These are phyloP conservation scores for Ylistrum balloti DNA, from an alignment of 1,140 invertebrate genomes.

Conservation along the genomic window DNA sequence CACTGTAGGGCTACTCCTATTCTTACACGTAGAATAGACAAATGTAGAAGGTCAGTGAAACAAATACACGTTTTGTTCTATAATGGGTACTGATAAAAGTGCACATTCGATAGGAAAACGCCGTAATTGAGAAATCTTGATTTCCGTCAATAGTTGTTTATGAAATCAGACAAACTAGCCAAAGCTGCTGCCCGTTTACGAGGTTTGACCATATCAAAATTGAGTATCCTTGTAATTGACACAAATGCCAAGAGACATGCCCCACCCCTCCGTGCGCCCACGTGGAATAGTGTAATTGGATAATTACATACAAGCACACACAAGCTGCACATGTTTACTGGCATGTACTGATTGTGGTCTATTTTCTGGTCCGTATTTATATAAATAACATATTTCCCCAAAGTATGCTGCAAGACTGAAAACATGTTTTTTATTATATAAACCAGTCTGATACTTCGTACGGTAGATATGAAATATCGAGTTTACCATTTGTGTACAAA, in stretches of 20 bases:
- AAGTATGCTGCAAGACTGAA: neutral
- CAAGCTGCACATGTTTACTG: conserved; percentile 12
- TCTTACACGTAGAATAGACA: neutral
- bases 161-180: too few species aligned
- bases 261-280: neutral
- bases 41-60: too few species aligned
- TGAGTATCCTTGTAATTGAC: neutral
- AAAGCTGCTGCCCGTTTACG: neutral
- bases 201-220: neutral
- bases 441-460: neutral
- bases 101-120: too few species aligned
- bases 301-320: neutral
- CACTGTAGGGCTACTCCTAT: neutral
- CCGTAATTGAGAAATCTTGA: too few species aligned
- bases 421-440: neutral
- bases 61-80: too few species aligned
- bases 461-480: too few species aligned
- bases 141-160: neutral
- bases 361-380: neutral
- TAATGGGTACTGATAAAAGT: too few species aligned
- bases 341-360: neutral
- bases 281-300: neutral
- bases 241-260: conserved; percentile 13
- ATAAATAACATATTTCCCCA: neutral
- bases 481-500: too few species aligned